Conservation (phyloP, 2,113 vertebrate genomes). For the Stegostoma tigrinum region DNA sequence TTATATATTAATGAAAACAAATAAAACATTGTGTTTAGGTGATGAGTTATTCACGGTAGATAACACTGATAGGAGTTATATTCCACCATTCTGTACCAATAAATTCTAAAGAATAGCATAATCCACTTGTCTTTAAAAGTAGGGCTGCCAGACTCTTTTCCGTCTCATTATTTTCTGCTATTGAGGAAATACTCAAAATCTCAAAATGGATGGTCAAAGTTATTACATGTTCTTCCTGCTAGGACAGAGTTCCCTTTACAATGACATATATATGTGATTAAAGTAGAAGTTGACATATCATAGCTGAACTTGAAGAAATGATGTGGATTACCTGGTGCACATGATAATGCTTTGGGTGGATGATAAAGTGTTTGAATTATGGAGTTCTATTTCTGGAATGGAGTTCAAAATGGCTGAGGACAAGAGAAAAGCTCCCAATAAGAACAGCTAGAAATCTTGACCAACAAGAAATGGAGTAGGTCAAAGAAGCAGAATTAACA, state of each 20-base stretch:
- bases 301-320: too few relatives aligned
- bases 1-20: too few relatives aligned
- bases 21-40: too few relatives aligned
- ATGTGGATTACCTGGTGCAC: too few relatives aligned
- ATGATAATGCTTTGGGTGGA: too few relatives aligned
- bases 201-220: neutral
- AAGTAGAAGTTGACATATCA: too few relatives aligned
- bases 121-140: neutral
- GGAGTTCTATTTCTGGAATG: too few relatives aligned
- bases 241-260: neutral
- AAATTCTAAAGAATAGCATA: neutral
- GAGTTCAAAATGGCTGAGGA: too few relatives aligned
- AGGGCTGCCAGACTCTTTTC: neutral
- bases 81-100: neutral
- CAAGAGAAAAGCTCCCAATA: too few relatives aligned
- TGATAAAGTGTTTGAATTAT: too few relatives aligned
- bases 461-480: neutral
- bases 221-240: neutral
- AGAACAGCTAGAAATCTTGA: too few relatives aligned
- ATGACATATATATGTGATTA: too few relatives aligned
- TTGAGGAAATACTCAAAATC: neutral
- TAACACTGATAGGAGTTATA: neutral
- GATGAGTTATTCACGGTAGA: neutral
- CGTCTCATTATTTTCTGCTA: neutral
- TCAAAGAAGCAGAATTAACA: neutral